These are phyloP conservation scores for Cherax quadricarinatus DNA, from an alignment of 1,140 invertebrate genomes.

Conservation along the genomic window DNA sequence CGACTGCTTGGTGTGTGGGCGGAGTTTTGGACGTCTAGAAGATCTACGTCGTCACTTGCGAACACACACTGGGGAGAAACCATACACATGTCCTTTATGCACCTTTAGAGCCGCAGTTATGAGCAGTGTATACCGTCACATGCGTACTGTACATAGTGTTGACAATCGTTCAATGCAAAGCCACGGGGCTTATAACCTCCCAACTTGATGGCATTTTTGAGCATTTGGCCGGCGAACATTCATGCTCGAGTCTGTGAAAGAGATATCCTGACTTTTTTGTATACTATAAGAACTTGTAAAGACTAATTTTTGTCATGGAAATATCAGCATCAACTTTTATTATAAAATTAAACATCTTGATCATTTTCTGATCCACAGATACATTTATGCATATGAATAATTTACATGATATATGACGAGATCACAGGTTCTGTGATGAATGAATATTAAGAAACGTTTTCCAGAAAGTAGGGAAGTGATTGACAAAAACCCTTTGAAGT, in stretches of 20 bases:
- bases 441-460: too few species aligned
- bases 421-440: too few species aligned
- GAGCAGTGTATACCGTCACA: conserved; percentile 65
- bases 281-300: not conserved
- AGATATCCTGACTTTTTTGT: not conserved
- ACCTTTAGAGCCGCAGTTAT: conserved; percentile 58
- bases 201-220: conserved; percentile 70
- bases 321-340: not conserved
- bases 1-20: conserved; percentile 76
- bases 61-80: conserved; percentile 68
- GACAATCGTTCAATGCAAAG: conserved; percentile 20
- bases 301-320: not conserved
- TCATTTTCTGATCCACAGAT: not conserved
- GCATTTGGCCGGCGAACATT: not conserved
- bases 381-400: not conserved
- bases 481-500: too few species aligned
- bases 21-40: conserved; percentile 75
- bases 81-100: conserved; percentile 52
- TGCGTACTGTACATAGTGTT: conserved; percentile 59
- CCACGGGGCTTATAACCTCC: conserved; percentile 75
- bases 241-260: not conserved
- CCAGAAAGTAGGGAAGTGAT: too few species aligned
- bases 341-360: not conserved
- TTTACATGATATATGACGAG: not conserved
- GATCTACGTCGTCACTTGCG: conserved; percentile 59